A percentile compares a stretch with the other conserved stretches of the same genome.
Evolutionary conservation across 1,140 invertebrate genomes (phyloP).

Genomic region (Diorhabda carinulata): DNA sequence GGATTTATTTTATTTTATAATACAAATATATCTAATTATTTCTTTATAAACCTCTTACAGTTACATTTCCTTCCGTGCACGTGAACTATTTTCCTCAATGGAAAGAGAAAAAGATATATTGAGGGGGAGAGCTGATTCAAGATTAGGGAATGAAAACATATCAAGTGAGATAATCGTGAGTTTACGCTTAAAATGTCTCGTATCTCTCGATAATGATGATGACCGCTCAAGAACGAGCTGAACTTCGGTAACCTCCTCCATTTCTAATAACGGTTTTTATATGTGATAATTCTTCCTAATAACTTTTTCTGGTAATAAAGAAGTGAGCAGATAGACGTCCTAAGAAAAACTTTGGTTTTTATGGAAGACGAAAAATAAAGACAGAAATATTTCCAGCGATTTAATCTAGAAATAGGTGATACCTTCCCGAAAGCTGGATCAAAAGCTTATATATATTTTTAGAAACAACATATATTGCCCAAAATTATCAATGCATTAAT

Average conservation of each 20-base stretch:
- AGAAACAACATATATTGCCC: no score
- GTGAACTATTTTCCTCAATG: not conserved
- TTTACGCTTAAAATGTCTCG: constrained; percentile 33
- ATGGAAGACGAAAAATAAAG: not conserved
- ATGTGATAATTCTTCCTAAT: constrained; percentile 2
- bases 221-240: constrained; percentile 23
- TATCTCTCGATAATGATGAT: constrained; percentile 33
- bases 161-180: constrained; percentile 39
- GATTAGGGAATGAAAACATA: constrained; percentile 41
- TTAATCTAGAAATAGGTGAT: no score
- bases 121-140: not conserved
- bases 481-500: no score
- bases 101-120: not conserved
- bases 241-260: constrained; percentile 6
- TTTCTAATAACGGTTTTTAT: not conserved
- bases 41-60: no score
- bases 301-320: constrained; percentile 2
- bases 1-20: no score
- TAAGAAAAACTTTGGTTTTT: not conserved
- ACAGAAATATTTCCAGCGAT: not conserved
- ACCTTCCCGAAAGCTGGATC: no score
- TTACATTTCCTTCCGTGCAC: not conserved
- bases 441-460: no score
- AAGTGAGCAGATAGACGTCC: not conserved
- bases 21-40: no score